Percentiles rank a stretch among this genome's conserved stretches.
These are phyloP conservation scores for Hypomecis punctinalis DNA, from an alignment of 2,888 invertebrate genomes.

Conservation along the genomic window DNA sequence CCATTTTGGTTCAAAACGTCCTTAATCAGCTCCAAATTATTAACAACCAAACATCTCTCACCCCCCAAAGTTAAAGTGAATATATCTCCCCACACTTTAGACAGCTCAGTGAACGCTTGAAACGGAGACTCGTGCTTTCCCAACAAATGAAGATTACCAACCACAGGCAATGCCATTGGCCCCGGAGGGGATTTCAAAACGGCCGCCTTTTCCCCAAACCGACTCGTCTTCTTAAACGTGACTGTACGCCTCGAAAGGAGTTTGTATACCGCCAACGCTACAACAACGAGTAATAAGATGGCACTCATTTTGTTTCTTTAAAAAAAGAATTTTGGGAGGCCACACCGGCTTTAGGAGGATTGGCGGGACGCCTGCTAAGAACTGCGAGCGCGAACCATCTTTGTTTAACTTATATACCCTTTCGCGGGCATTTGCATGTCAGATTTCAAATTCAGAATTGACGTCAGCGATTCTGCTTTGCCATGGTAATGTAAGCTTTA, in stretches of 20 bases:
- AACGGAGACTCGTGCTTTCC: conserved; percentile 88
- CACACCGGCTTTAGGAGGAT: conserved; percentile 61
- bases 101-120: conserved; percentile 88
- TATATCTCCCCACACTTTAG: conserved; percentile 89
- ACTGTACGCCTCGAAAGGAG: conserved; percentile 59
- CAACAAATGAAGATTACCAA: conserved; percentile 89
- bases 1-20: conserved; percentile 92
- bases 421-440: conserved; percentile 53
- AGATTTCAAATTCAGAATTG: conserved; percentile 23
- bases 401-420: conserved; percentile 54
- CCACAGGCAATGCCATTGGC: conserved; percentile 86
- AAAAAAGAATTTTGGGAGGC: conserved; percentile 73
- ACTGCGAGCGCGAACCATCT: conserved; percentile 45
- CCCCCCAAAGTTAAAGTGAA: conserved; percentile 89
- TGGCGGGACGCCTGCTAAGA: conserved; percentile 62
- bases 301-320: conserved; percentile 72
- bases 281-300: conserved; percentile 60
- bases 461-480: conserved; percentile 7
- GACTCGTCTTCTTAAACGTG: conserved; percentile 53
- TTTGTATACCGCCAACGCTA: conserved; percentile 65
- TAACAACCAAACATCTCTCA: conserved; percentile 90
- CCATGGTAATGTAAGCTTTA: conserved; percentile 6
- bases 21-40: conserved; percentile 88
- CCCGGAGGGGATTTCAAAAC: conserved; percentile 85
- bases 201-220: conserved; percentile 55